Conservation (phyloP, 2,113 vertebrate genomes). For the Anoplopoma fimbria region DNA sequence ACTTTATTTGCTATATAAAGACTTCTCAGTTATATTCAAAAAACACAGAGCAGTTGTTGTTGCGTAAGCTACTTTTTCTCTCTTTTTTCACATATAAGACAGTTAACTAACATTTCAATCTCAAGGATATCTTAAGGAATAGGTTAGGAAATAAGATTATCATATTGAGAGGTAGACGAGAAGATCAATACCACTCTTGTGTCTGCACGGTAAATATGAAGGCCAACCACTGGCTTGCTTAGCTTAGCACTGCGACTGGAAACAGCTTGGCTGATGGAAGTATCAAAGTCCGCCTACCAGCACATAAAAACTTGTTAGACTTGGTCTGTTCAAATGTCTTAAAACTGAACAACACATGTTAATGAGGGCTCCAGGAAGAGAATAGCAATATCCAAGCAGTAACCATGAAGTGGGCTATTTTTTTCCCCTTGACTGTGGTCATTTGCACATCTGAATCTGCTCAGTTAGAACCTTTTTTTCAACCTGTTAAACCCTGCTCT, state of each 20-base stretch:
- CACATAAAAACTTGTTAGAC: neutral
- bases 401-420: neutral
- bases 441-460: neutral
- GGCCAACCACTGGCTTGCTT: neutral
- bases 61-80: neutral
- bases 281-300: neutral
- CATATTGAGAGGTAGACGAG: neutral
- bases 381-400: neutral
- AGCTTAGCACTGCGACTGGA: neutral
- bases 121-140: neutral
- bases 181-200: neutral
- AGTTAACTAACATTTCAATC: neutral
- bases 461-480: neutral
- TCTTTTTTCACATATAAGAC: neutral
- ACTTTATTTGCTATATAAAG: neutral
- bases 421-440: neutral
- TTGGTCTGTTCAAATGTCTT: neutral
- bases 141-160: neutral
- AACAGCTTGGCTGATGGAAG: neutral
- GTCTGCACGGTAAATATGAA: neutral
- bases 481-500: neutral
- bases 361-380: neutral
- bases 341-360: neutral
- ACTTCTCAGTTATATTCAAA: neutral
- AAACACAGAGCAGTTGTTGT: neutral